phyloP scores from a whole-genome alignment of 2,888 invertebrate species.

The Cantharis flavilabris region DNA sequence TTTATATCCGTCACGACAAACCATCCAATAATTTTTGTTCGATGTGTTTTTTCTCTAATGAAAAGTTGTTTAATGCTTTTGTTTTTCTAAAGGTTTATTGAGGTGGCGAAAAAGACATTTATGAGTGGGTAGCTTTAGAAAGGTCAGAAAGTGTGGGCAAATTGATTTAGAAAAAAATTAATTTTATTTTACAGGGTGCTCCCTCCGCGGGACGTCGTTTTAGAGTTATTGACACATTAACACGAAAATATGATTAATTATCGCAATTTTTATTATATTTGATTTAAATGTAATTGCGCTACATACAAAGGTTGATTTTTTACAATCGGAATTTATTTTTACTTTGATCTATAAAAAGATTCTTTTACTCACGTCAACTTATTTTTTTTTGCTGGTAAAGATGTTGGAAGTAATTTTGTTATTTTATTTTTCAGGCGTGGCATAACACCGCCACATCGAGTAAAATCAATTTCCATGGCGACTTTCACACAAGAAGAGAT shows the following conservation, averaged over 20 bases:
- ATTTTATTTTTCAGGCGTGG: slow-evolving; percentile 78
- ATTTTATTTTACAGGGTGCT: not conserved
- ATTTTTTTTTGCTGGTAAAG: not conserved
- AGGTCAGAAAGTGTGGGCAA: not conserved
- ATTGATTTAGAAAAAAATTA: not conserved
- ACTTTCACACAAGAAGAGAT: slow-evolving; percentile 95
- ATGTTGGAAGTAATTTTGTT: not conserved
- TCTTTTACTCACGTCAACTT: not conserved
- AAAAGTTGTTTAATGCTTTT: not conserved
- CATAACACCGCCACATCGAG: slow-evolving; percentile 95
- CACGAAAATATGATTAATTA: not conserved
- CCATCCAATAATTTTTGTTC: not conserved
- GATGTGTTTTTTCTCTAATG: not conserved
- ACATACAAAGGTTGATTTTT: not conserved
- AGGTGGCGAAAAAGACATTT: not conserved
- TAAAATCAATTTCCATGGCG: slow-evolving; percentile 98
- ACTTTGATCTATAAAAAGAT: not conserved
- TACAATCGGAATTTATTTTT: not conserved
- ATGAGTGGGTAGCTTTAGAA: not conserved
- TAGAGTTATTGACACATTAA: not conserved
- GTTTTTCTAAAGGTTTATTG: not conserved
- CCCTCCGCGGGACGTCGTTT: not conserved
- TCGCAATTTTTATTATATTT: not conserved
- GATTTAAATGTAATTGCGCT: not conserved
- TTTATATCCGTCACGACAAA: not conserved